phyloP scores from a whole-genome alignment of 2,888 invertebrate species.

The Sinotaia quadrata region DNA sequence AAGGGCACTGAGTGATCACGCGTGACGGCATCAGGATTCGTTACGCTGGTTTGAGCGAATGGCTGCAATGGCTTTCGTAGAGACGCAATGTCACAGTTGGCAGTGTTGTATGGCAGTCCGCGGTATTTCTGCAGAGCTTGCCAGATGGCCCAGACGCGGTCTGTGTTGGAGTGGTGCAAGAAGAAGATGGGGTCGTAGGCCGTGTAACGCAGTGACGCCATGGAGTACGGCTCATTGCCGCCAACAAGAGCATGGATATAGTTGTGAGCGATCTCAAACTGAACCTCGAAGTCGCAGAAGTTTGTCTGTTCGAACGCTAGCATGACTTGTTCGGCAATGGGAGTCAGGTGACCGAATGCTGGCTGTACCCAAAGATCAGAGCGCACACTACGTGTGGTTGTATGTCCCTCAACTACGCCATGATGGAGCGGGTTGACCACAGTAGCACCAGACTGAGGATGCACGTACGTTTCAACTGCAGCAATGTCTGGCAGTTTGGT shows the following conservation, averaged over 20 bases:
- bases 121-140: slow-evolving; percentile 42
- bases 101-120: slow-evolving; percentile 39
- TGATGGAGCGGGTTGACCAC: slow-evolving; percentile 36
- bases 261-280: slow-evolving; percentile 42
- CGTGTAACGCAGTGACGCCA: slow-evolving; percentile 41
- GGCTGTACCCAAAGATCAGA: slow-evolving; percentile 35
- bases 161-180: slow-evolving; percentile 44
- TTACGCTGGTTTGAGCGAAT: slow-evolving; percentile 34
- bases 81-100: slow-evolving; percentile 42
- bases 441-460: slow-evolving; percentile 29
- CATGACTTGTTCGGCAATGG: slow-evolving; percentile 35
- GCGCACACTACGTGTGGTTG: slow-evolving; percentile 27
- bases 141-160: slow-evolving; percentile 43
- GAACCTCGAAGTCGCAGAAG: slow-evolving; percentile 41
- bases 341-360: slow-evolving; percentile 37
- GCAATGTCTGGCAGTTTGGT: slow-evolving; percentile 34
- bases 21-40: slow-evolving; percentile 39
- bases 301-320: slow-evolving; percentile 41
- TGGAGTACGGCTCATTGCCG: slow-evolving; percentile 38
- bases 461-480: slow-evolving; percentile 26
- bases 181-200: slow-evolving; percentile 45
- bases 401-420: slow-evolving; percentile 8
- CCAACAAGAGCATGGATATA: slow-evolving; percentile 43
- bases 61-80: slow-evolving; percentile 39
- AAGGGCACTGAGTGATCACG: slow-evolving; percentile 40